A percentile compares a stretch with the other conserved stretches of the same genome.
These are phyloP conservation scores for Tenualosa ilisha DNA, from an alignment of 2,797 vertebrate genomes.

Conservation along the genomic window DNA sequence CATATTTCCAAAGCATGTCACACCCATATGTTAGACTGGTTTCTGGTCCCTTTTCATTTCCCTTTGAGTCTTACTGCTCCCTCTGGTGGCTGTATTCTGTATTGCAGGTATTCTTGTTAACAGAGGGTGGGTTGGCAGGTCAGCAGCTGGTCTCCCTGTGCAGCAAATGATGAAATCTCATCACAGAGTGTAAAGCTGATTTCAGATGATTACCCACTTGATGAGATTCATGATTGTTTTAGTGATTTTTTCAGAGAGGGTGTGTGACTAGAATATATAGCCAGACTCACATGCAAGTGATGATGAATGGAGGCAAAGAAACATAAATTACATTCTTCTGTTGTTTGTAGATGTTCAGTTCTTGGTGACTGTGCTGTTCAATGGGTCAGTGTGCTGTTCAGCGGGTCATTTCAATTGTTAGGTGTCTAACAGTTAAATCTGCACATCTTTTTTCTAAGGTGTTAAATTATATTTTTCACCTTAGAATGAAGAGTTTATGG, in stretches of 20 bases:
- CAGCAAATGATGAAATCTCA: neutral
- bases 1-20: neutral
- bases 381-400: too few species aligned
- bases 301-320: neutral
- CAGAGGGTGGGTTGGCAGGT: neutral
- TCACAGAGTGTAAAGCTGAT: neutral
- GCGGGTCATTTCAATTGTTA: too few species aligned
- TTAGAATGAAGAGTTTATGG: too few species aligned
- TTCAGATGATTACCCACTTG: neutral
- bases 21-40: neutral
- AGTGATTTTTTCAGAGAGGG: neutral
- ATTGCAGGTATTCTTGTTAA: neutral
- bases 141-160: neutral
- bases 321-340: neutral
- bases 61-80: neutral
- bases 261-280: neutral
- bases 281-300: neutral
- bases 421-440: too few species aligned
- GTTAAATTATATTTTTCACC: too few species aligned
- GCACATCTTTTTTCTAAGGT: too few species aligned
- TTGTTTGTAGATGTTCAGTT: neutral
- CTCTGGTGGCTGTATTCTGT: neutral
- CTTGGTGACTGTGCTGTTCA: neutral
- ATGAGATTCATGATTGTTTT: neutral
- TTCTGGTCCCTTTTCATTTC: neutral